Conservation (phyloP, 2,797 vertebrate species). For the Pyrocephalus nanus region DNA sequence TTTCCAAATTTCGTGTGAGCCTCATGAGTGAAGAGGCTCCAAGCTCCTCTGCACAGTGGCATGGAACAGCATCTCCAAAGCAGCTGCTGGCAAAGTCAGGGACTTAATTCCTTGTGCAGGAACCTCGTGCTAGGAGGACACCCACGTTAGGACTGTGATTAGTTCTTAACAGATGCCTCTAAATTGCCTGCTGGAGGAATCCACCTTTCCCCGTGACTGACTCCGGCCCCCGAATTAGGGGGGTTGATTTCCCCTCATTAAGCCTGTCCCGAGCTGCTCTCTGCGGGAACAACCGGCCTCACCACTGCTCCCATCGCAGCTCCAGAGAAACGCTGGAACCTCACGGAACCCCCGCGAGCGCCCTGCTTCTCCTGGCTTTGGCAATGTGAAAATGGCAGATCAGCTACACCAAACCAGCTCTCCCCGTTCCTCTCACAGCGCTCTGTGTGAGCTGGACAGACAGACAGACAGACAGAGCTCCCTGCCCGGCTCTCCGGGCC, state of each 20-base stretch:
- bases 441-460: background rate
- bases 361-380: accelerated
- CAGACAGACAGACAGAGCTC: background rate
- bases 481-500: background rate
- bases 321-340: accelerated
- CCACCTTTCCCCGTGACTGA: background rate
- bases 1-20: background rate
- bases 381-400: background rate
- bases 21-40: background rate
- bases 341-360: accelerated
- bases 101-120: background rate
- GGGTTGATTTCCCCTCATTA: conserved; percentile 15
- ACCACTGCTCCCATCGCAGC: background rate
- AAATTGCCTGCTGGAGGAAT: background rate
- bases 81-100: background rate
- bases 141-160: accelerated
- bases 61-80: background rate
- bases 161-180: background rate
- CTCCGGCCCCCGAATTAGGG: background rate
- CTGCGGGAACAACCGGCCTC: background rate
- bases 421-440: accelerated
- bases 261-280: conserved; percentile 1
- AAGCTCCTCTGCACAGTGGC: background rate
- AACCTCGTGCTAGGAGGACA: background rate
- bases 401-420: accelerated